Evolutionary conservation across 1,140 invertebrate species (phyloP).

Genomic region (Atta texana): DNA sequence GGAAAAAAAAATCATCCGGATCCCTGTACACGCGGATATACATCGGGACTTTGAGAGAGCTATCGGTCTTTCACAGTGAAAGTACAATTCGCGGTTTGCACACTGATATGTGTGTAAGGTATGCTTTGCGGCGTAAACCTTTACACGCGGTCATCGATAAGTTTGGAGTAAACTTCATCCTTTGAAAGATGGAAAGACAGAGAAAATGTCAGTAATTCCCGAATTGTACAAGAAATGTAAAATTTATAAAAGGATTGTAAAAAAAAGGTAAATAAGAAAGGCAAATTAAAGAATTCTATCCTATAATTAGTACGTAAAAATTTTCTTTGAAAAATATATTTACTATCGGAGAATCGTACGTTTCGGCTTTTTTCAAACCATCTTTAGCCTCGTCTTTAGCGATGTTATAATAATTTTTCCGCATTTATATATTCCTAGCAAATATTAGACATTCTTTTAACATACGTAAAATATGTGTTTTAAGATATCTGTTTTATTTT

Average conservation of each 20-base stretch:
- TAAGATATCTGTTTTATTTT: not conserved
- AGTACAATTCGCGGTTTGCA: not conserved
- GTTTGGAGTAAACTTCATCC: not conserved
- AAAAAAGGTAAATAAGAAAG: no score
- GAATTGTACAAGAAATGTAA: not conserved
- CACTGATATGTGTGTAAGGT: not conserved
- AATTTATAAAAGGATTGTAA: no score
- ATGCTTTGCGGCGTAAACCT: not conserved
- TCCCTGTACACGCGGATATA: not conserved
- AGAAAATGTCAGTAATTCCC: not conserved
- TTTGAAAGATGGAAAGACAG: not conserved
- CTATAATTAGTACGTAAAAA: no score
- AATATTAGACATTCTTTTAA: no score
- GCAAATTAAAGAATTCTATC: no score
- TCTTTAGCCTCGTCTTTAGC: no score
- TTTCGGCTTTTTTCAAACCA: no score
- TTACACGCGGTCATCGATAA: not conserved
- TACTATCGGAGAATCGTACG: no score
- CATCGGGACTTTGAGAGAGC: not conserved
- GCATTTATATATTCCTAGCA: no score
- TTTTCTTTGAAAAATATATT: no score
- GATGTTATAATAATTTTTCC: no score
- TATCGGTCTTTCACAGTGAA: conserved; percentile 45
- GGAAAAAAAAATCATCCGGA: conserved; percentile 21
- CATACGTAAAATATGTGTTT: not conserved